These are phyloP conservation scores for Philaethria dido DNA, from an alignment of 2,888 invertebrate genomes.

Conservation along the genomic window DNA sequence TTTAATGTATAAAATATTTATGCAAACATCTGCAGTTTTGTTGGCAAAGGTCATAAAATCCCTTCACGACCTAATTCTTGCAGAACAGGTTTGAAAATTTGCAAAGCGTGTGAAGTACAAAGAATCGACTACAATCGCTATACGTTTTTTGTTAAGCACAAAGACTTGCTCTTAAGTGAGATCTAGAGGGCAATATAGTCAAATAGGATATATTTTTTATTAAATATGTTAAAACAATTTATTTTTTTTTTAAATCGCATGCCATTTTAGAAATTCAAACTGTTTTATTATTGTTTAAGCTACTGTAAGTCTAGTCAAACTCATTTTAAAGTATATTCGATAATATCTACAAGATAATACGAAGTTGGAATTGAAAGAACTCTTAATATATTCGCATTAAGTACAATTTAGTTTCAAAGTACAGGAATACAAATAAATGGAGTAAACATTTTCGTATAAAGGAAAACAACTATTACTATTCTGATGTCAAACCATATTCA, in stretches of 20 bases:
- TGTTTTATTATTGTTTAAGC: background rate
- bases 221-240: no score
- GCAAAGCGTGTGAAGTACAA: background rate
- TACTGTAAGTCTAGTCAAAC: conserved; percentile 9
- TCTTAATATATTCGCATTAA: conserved; percentile 17
- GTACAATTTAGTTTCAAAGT: conserved; percentile 19
- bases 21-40: background rate
- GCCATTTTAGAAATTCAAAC: background rate
- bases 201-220: no score
- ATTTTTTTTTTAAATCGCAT: no score
- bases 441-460: conserved; percentile 4
- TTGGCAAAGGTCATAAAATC: background rate
- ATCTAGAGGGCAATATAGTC: background rate
- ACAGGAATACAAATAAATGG: conserved; percentile 4
- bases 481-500: conserved; percentile 16
- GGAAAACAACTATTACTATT: conserved; percentile 20
- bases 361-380: conserved; percentile 33
- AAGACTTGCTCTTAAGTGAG: background rate
- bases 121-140: background rate
- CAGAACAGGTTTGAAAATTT: background rate
- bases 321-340: conserved; percentile 22
- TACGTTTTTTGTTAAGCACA: background rate
- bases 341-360: conserved; percentile 26
- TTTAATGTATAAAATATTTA: background rate
- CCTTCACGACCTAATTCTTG: conserved; percentile 11